phyloP scores from a whole-genome alignment of 2,888 invertebrate genomes.

The Lasioglossum villosulum region DNA sequence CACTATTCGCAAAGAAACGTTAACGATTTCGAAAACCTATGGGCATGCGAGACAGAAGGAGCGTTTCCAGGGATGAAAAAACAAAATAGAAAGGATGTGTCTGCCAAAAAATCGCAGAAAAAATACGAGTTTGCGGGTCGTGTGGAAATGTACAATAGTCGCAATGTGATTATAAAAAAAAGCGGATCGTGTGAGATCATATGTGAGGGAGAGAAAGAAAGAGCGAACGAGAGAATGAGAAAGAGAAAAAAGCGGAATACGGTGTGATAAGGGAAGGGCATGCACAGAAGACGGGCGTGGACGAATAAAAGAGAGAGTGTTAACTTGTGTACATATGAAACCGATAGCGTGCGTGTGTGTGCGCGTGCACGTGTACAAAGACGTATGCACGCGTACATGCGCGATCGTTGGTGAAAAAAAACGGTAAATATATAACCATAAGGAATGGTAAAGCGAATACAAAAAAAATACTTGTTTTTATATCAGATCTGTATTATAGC shows the following conservation, averaged over 20 bases:
- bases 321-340: slow-evolving; percentile 81
- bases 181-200: slow-evolving; percentile 57
- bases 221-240: slow-evolving; percentile 29
- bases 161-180: slow-evolving; percentile 80
- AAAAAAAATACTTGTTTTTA: slow-evolving; percentile 83
- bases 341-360: slow-evolving; percentile 66
- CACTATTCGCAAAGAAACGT: slow-evolving; percentile 14
- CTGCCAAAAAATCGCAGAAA: slow-evolving; percentile 69
- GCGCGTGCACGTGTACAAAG: slow-evolving; percentile 54
- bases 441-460: slow-evolving; percentile 79
- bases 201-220: slow-evolving; percentile 41
- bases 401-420: slow-evolving; percentile 32
- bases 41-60: slow-evolving; percentile 51
- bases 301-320: slow-evolving; percentile 71
- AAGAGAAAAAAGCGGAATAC: slow-evolving; percentile 11
- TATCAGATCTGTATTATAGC: slow-evolving; percentile 84
- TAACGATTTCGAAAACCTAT: slow-evolving; percentile 38
- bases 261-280: slow-evolving; percentile 28
- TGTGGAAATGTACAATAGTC: slow-evolving; percentile 82
- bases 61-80: slow-evolving; percentile 49
- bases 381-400: slow-evolving; percentile 34
- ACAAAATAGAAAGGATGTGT: slow-evolving; percentile 54
- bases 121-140: slow-evolving; percentile 78
- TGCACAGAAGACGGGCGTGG: slow-evolving; percentile 65
- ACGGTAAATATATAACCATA: slow-evolving; percentile 76